Evolutionary conservation across 2,797 vertebrate genomes (phyloP).

Genomic region (Chaetodon trifasciatus): DNA sequence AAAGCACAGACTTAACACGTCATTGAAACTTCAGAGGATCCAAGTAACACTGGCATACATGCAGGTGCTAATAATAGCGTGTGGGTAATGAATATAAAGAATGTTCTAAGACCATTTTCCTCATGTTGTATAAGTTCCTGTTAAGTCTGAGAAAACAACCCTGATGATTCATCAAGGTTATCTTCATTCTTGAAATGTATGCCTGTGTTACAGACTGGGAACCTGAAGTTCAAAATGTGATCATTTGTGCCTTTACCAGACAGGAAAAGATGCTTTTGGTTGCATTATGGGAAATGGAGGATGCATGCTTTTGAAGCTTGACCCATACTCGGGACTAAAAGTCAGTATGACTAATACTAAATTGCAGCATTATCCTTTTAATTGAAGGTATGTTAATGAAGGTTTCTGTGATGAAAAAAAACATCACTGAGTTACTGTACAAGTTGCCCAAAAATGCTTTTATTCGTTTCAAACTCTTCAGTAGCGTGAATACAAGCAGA

Average conservation of each 20-base stretch:
- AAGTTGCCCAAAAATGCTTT: background rate
- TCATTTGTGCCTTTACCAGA: background rate
- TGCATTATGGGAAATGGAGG: background rate
- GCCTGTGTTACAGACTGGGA: background rate
- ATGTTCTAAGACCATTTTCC: background rate
- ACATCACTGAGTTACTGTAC: background rate
- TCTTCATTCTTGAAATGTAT: background rate
- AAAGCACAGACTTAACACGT: no score
- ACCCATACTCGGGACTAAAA: background rate
- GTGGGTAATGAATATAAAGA: background rate
- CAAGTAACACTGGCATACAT: background rate
- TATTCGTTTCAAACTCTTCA: slow-evolving; percentile 18
- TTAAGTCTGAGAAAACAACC: background rate
- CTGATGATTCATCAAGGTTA: background rate
- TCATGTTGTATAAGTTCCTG: background rate
- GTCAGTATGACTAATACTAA: background rate
- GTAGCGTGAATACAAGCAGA: background rate
- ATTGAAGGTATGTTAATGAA: background rate
- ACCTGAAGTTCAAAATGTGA: background rate
- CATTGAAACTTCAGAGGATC: background rate
- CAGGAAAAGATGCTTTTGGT: background rate
- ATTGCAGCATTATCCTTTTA: no score
- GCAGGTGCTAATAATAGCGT: no score
- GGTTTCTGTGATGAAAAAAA: background rate
- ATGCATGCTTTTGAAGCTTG: background rate